phyloP scores from a whole-genome alignment of 92 coral and sea anemone species.

The Phenganax marumi region DNA sequence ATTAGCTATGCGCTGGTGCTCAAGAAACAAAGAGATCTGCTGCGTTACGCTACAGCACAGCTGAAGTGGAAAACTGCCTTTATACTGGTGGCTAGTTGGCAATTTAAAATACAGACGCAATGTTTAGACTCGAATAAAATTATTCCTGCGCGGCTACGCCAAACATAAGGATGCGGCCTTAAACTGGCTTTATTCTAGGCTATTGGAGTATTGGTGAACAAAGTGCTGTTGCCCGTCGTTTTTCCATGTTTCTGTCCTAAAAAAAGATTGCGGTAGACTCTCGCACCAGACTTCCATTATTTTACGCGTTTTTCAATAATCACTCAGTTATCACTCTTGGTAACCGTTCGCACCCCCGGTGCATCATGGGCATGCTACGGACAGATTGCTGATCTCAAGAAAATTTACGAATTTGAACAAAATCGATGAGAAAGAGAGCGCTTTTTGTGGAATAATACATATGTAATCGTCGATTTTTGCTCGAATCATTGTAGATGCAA shows the following conservation, averaged over 20 bases:
- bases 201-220: too few relatives aligned
- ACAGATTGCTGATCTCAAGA: background rate
- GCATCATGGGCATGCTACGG: constrained; percentile 17
- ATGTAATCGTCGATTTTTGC: constrained; percentile 21
- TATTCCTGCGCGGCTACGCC: too few relatives aligned
- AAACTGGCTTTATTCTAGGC: too few relatives aligned
- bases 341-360: background rate
- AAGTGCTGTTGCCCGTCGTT: background rate
- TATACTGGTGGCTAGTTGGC: too few relatives aligned
- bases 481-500: background rate
- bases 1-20: too few relatives aligned
- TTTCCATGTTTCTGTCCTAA: background rate
- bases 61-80: too few relatives aligned
- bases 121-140: too few relatives aligned
- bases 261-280: background rate
- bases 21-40: too few relatives aligned
- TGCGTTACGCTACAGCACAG: too few relatives aligned
- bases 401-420: background rate
- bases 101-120: too few relatives aligned
- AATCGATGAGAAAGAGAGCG: background rate
- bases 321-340: background rate
- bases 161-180: too few relatives aligned
- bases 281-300: background rate
- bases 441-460: background rate
- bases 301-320: background rate